Base-by-base conservation (phyloP, 2,113 vertebrate genomes). In the Apeltes quadracus region DNA sequence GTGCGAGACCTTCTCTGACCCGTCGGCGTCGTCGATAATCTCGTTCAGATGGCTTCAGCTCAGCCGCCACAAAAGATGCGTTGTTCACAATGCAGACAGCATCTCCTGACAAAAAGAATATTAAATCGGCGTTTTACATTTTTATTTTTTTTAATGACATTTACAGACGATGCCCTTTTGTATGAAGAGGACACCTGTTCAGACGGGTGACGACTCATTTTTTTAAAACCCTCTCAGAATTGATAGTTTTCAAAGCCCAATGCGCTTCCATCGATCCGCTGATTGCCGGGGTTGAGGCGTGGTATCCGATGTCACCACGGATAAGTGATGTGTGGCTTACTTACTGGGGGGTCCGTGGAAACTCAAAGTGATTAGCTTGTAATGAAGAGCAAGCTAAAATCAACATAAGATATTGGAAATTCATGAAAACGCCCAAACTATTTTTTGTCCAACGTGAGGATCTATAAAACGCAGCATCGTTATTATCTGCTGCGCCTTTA, bases 271-370 rank as follows among this genome's bases (percentile, higher is more conserved):
- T 93, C 69, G 92, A 93, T 93, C 89, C 23, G 18, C 83, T 94
- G 90, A 94, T 94, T 93, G 88, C 87, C 39, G 1, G 56, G 87
- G 88, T 79, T 80, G 83, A 88, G 74, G 78, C 61, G 82, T 83
- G 81, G 87, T 86, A 75, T 88, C 79, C 76, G 65, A 87, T 83
- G 87, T 84, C 73, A 79, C 85, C 80, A 81, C 92, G 82, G 91
- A 90, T 93, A 90, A 90, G 90, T 91, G 83, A 93, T 92, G 85
- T 71, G 78, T 72, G 79, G 74, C 84, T 90, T 83, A 90, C 81
- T 68, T 22, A 72, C 54, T n/a, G n/a, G n/a, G n/a, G n/a, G n/a
- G n/a, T n/a, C n/a, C n/a, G n/a, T n/a, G n/a, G n/a, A n/a, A n/a
- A n/a, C n/a, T n/a, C n/a, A n/a, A n/a, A n/a, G n/a, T n/a, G n/a